These are phyloP conservation scores for Lacerta agilis DNA, from an alignment of 2,797 vertebrate genomes.

Conservation along the genomic window DNA sequence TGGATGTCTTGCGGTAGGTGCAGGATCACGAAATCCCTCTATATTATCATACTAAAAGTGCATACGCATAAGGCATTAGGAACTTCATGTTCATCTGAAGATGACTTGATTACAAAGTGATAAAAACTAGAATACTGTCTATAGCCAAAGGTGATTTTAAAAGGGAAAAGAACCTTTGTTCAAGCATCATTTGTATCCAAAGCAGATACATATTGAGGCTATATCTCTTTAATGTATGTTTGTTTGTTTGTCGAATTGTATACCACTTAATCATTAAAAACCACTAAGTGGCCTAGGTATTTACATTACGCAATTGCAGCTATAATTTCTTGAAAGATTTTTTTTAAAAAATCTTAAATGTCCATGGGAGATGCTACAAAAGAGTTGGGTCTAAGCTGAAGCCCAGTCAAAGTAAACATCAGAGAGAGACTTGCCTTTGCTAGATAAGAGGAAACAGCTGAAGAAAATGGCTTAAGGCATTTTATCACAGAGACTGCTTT, in stretches of 20 bases:
- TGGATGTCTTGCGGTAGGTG: background rate
- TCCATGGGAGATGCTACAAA: background rate
- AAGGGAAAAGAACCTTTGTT: background rate
- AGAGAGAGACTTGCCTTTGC: background rate
- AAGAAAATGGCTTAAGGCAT: constrained; percentile 6
- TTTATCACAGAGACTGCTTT: constrained; percentile 6
- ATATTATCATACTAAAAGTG: background rate
- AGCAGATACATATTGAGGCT: background rate
- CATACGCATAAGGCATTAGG: background rate
- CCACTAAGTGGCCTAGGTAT: background rate
- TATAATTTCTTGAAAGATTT: constrained; percentile 16
- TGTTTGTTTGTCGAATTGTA: too few relatives aligned
- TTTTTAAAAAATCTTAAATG: background rate
- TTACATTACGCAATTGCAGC: background rate
- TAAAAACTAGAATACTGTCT: background rate
- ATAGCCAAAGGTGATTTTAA: background rate
- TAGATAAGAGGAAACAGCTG: fast-evolving
- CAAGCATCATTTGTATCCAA: background rate
- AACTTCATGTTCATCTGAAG: background rate
- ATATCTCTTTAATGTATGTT: background rate
- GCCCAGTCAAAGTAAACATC: background rate
- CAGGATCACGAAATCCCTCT: background rate
- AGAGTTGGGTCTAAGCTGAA: constrained; percentile 1
- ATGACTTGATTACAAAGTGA: background rate
- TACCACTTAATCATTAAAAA: too few relatives aligned